phyloP scores from a whole-genome alignment of 2,797 vertebrate genomes.

The Microchirus variegatus region DNA sequence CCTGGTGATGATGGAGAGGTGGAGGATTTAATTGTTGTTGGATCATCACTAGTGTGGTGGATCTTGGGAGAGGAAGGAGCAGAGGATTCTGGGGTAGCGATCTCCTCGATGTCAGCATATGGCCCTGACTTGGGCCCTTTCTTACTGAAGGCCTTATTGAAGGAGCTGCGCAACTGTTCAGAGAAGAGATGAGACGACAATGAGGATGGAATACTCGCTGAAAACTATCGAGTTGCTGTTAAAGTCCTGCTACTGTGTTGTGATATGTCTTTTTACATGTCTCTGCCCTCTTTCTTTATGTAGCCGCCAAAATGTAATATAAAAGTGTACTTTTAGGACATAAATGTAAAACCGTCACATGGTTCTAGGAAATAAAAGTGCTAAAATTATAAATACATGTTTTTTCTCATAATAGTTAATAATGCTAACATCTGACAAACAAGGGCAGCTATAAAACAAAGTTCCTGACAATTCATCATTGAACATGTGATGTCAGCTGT shows the following conservation, averaged over 20 bases:
- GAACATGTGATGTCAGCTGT: neutral
- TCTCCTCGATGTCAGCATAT: constrained; percentile 97
- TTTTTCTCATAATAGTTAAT: too few species aligned
- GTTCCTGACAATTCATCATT: neutral
- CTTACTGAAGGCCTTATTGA: constrained; percentile 99
- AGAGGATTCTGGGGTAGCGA: constrained; percentile 94
- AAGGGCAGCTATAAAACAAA: neutral
- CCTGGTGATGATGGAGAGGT: constrained; percentile 83
- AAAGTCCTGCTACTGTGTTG: too few species aligned
- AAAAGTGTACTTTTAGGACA: too few species aligned
- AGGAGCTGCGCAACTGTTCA: constrained; percentile 94
- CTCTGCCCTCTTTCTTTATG: too few species aligned
- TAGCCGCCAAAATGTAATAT: too few species aligned
- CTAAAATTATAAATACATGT: too few species aligned
- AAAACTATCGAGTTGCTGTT: constrained; percentile 4
- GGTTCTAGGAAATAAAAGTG: too few species aligned
- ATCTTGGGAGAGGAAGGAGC: constrained; percentile 96
- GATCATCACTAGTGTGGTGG: constrained; percentile 80
- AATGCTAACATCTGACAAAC: neutral
- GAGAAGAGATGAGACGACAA: constrained; percentile 10
- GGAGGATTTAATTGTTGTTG: constrained; percentile 82
- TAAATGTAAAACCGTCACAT: too few species aligned
- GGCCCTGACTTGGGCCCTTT: constrained; percentile 93
- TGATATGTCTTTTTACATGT: too few species aligned
- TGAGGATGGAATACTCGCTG: neutral